phyloP scores from a whole-genome alignment of 2,888 invertebrate genomes.

The Diarsia dahlii region DNA sequence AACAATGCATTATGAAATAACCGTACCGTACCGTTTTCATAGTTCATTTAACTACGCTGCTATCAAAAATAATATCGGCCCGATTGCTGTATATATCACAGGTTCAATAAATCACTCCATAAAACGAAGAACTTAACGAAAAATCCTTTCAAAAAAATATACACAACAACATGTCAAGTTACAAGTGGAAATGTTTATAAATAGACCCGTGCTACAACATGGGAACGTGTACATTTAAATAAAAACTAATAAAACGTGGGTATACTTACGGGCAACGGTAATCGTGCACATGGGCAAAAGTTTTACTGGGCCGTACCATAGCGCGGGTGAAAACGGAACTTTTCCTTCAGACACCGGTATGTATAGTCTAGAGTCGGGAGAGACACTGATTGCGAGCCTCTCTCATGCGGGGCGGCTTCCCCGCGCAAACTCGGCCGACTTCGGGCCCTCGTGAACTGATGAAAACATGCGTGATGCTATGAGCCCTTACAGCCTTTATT shows the following conservation, averaged over 20 bases:
- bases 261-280: conserved; percentile 78
- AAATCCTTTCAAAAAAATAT: conserved; percentile 18
- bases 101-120: background rate
- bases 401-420: conserved; percentile 43
- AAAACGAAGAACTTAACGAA: background rate
- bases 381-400: conserved; percentile 64
- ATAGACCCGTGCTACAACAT: conserved; percentile 18
- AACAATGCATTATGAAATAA: background rate
- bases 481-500: background rate
- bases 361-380: conserved; percentile 63
- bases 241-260: background rate
- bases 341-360: conserved; percentile 55
- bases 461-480: background rate
- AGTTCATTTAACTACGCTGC: background rate
- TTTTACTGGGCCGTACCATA: conserved; percentile 68
- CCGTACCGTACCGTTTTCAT: background rate
- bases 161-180: conserved; percentile 1
- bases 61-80: background rate
- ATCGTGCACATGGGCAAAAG: conserved; percentile 75
- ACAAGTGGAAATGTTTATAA: conserved; percentile 12
- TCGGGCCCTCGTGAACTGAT: conserved; percentile 37
- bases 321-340: conserved; percentile 17
- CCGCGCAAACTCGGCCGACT: conserved; percentile 65
- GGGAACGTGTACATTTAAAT: background rate
- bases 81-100: background rate